Conservation (phyloP, 1,140 invertebrate genomes). For the Gonatopus flavifemur region DNA sequence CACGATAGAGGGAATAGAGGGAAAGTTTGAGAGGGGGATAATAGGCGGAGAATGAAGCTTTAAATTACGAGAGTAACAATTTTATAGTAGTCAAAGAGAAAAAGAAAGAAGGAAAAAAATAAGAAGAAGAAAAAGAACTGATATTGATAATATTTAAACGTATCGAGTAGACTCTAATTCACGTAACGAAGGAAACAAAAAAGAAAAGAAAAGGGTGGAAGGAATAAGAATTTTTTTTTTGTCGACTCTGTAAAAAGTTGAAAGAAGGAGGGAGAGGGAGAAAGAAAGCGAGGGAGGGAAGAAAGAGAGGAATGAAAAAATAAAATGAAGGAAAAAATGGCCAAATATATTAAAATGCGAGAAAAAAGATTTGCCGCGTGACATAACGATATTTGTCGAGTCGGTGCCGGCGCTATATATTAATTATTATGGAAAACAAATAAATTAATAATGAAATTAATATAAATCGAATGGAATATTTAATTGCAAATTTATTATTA, state of each 20-base stretch:
- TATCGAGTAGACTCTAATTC: constrained; percentile 44
- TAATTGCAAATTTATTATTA: constrained; percentile 58
- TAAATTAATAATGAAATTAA: constrained; percentile 62
- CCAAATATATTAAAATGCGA: constrained; percentile 59
- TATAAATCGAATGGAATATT: constrained; percentile 59
- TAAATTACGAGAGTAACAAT: constrained; percentile 54
- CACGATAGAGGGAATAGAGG: constrained; percentile 33
- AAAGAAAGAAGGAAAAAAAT: constrained; percentile 44
- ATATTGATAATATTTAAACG: constrained; percentile 52
- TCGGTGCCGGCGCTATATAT: constrained; percentile 46
- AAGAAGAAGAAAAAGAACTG: constrained; percentile 44
- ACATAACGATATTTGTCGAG: too few relatives aligned
- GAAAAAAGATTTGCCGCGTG: constrained; percentile 48
- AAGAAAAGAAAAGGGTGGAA: too few relatives aligned
- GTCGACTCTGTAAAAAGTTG: constrained; percentile 60
- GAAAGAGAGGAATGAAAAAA: too few relatives aligned
- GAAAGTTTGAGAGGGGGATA: constrained; percentile 36
- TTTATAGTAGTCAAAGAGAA: constrained; percentile 46
- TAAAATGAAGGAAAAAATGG: too few relatives aligned
- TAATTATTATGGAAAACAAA: constrained; percentile 59
- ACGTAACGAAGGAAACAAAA: too few relatives aligned
- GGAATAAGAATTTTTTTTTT: constrained; percentile 48
- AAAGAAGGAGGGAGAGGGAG: too few relatives aligned
- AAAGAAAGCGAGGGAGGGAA: too few relatives aligned
- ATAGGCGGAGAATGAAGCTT: constrained; percentile 56